Evolutionary conservation across 1,140 invertebrate species (phyloP), one percentile per base, ranked within the genome.

Genomic region (Hermetia illucens): DNA sequence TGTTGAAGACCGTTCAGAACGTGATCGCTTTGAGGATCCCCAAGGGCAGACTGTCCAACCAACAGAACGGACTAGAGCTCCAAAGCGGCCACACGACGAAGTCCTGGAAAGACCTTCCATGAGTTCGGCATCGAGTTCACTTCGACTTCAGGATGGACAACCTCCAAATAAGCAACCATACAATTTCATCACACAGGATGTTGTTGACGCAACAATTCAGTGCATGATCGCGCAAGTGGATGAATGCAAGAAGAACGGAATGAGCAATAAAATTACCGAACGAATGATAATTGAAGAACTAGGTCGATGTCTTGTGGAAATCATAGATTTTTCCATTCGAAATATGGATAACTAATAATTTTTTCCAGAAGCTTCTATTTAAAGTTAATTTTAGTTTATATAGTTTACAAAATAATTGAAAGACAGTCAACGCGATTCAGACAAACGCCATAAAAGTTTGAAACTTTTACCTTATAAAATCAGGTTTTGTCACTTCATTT

Each of bases 201-300:
- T 98, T 3, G 83, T 97, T 3, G 90, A 95, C 58, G 92, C 93
- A 20, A 94, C 93, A 2, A 88, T 87, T 53, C 83, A 91, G 49
- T 97, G 94, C 64, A 69, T 98, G 48, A 65, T 98, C 47, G 89
- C 92, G 2, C 83, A 91, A 55, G 87, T 88, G 10, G 81, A 85
- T 43, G 82, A 89, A 56, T 78, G 79, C 3, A 81, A 89, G 49
- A 70, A 72, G 47, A 68, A 69, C 44, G 73, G 73, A 52, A 61
- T 75, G 42, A 68, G 72, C 13, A 68, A 73, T 6, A 80, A 79
- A 42, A 73, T 80, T 48, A 79, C 85, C n/a, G 82, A 95, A 53
- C 66, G 75, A 45, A 70, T 84, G 49, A 82, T 98, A 42, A 74
- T 98, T 32, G 82, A 93, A 59, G 93, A 98, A 62, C 94, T 96